Conservation (phyloP, 2,888 invertebrate species). For the Cylloceria caligata region DNA sequence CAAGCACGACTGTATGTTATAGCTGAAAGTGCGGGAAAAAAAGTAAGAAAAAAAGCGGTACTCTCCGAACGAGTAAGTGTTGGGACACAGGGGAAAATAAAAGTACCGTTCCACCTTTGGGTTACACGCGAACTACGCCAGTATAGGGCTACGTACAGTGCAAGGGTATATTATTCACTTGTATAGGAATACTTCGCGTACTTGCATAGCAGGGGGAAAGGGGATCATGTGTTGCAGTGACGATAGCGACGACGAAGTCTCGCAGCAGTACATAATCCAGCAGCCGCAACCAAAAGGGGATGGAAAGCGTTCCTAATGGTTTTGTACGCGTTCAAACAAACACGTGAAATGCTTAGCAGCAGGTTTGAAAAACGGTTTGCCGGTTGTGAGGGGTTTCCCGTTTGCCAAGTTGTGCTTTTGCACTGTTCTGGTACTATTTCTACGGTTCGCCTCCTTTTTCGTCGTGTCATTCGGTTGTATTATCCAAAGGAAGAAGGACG, state of each 20-base stretch:
- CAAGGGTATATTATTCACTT: constrained; percentile 19
- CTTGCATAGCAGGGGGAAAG: constrained; percentile 15
- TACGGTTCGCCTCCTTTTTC: constrained; percentile 30
- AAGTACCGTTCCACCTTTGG: constrained; percentile 30
- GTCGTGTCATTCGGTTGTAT: constrained; percentile 30
- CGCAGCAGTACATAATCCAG: constrained; percentile 9
- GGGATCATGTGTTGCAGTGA: constrained; percentile 52
- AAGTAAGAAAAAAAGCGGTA: constrained; percentile 8
- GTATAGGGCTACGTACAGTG: neutral
- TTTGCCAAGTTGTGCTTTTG: constrained; percentile 21
- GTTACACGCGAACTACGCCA: neutral
- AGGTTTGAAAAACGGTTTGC: constrained; percentile 49
- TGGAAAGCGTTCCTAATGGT: constrained; percentile 77
- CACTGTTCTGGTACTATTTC: constrained; percentile 23
- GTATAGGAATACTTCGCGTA: constrained; percentile 23
- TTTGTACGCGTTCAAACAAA: constrained; percentile 78
- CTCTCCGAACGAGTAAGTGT: constrained; percentile 16
- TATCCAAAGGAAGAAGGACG: constrained; percentile 43
- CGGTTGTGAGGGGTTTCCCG: constrained; percentile 46
- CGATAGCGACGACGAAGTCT: constrained; percentile 54
- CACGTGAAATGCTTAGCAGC: constrained; percentile 75
- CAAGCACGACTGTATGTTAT: neutral
- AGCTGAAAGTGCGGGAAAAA: constrained; percentile 12
- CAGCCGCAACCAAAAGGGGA: constrained; percentile 53
- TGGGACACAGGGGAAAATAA: constrained; percentile 1